Evolutionary conservation across 2,797 vertebrate genomes (phyloP).

Genomic region (Cercopithecus mitis): DNA sequence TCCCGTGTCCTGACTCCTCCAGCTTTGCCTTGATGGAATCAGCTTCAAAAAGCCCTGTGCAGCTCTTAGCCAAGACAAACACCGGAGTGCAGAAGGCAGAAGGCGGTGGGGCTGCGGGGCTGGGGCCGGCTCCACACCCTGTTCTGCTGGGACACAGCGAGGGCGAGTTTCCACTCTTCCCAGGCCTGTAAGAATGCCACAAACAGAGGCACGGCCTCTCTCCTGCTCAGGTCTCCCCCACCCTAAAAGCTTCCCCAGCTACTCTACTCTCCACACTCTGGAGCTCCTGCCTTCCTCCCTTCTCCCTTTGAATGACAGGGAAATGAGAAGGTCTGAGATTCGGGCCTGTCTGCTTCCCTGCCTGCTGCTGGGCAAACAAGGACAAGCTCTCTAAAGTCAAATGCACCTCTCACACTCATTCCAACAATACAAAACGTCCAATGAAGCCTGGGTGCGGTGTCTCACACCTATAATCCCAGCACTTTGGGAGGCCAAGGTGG

Average conservation of each 20-base stretch:
- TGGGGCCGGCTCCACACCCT: not conserved
- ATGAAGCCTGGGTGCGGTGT: not conserved
- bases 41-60: slow-evolving; percentile 10
- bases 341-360: not conserved
- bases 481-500: not conserved
- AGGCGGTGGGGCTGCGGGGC: not conserved
- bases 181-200: not conserved
- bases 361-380: not conserved
- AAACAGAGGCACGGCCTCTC: not conserved
- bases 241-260: not conserved
- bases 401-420: not conserved
- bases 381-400: not conserved
- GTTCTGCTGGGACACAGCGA: not conserved
- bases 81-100: not conserved
- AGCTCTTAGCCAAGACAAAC: slow-evolving; percentile 71
- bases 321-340: not conserved
- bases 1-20: not conserved
- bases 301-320: not conserved
- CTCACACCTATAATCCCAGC: not conserved
- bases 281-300: not conserved
- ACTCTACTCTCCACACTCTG: not conserved
- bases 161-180: not conserved
- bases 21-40: slow-evolving; percentile 4
- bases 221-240: accelerated
- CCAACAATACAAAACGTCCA: not conserved